phyloP scores from a whole-genome alignment of 2,113 vertebrate genomes.

The Chamaetylas fuelleborni region DNA sequence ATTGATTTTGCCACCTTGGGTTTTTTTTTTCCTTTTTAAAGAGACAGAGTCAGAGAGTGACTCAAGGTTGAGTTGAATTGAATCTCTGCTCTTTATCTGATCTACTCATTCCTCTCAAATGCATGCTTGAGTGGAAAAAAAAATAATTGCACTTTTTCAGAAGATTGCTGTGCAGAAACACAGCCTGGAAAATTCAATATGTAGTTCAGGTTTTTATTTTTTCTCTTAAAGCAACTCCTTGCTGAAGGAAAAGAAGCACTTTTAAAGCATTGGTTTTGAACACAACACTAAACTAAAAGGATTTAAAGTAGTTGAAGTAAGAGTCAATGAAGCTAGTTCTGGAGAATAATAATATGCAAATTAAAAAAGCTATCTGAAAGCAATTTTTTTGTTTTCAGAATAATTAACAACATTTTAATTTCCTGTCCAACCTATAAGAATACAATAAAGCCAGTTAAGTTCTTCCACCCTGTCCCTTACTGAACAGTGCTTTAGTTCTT shows the following conservation, averaged over 20 bases:
- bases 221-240: slow-evolving; percentile 54
- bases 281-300: neutral
- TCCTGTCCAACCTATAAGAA: neutral
- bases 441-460: neutral
- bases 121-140: slow-evolving; percentile 78
- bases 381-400: neutral
- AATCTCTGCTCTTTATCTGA: slow-evolving; percentile 83
- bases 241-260: slow-evolving; percentile 28
- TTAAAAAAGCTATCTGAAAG: neutral
- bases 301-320: slow-evolving; percentile 54
- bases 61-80: slow-evolving; percentile 83
- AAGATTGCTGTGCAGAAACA: slow-evolving; percentile 77
- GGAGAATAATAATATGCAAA: neutral
- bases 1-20: slow-evolving; percentile 84
- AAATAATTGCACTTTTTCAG: slow-evolving; percentile 79
- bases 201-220: slow-evolving; percentile 64
- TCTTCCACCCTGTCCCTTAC: neutral
- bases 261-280: neutral
- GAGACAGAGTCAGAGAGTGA: slow-evolving; percentile 76
- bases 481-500: neutral
- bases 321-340: neutral
- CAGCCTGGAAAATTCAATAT: slow-evolving; percentile 79
- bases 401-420: neutral
- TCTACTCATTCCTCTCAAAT: slow-evolving; percentile 83
- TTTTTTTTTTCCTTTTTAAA: slow-evolving; percentile 66